Evolutionary conservation across 2,888 invertebrate genomes (phyloP).

Genomic region (Crocallis elinguaria): DNA sequence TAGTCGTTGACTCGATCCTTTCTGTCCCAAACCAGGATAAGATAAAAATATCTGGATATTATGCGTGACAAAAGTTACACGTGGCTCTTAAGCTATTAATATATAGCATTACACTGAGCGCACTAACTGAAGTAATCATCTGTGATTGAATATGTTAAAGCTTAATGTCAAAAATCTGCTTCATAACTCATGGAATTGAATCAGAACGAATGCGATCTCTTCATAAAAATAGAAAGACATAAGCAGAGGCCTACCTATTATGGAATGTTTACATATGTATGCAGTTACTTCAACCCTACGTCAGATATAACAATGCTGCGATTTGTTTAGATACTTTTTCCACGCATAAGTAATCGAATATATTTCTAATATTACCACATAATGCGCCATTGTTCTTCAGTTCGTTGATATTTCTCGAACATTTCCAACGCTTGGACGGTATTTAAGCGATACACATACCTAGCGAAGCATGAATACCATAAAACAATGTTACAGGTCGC

Average conservation of each 20-base stretch:
- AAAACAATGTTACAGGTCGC: slow-evolving; percentile 64
- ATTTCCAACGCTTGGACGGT: slow-evolving; percentile 74
- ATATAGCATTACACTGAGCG: slow-evolving; percentile 20
- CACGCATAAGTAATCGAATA: slow-evolving; percentile 79
- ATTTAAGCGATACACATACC: slow-evolving; percentile 75
- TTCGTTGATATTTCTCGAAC: slow-evolving; percentile 78
- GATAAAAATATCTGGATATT: slow-evolving; percentile 75
- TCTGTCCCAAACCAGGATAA: slow-evolving; percentile 78
- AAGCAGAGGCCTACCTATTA: slow-evolving; percentile 40
- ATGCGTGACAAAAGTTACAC: slow-evolving; percentile 58
- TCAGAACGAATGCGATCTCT: slow-evolving; percentile 32
- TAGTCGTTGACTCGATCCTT: slow-evolving; percentile 59
- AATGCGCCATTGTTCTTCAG: slow-evolving; percentile 83
- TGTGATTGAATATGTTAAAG: slow-evolving; percentile 13
- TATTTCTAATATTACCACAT: slow-evolving; percentile 84
- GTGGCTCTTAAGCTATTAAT: slow-evolving; percentile 44
- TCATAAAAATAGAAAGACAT: slow-evolving; percentile 44
- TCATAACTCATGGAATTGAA: slow-evolving; percentile 33
- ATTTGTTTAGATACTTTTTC: slow-evolving; percentile 83
- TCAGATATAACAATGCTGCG: slow-evolving; percentile 77
- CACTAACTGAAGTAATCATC: slow-evolving; percentile 3
- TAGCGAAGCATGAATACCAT: slow-evolving; percentile 70
- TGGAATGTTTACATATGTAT: slow-evolving; percentile 50
- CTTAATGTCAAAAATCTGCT: slow-evolving; percentile 24
- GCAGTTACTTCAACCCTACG: slow-evolving; percentile 61